phyloP scores from a whole-genome alignment of 2,113 vertebrate genomes.

The Colinus virginianus region DNA sequence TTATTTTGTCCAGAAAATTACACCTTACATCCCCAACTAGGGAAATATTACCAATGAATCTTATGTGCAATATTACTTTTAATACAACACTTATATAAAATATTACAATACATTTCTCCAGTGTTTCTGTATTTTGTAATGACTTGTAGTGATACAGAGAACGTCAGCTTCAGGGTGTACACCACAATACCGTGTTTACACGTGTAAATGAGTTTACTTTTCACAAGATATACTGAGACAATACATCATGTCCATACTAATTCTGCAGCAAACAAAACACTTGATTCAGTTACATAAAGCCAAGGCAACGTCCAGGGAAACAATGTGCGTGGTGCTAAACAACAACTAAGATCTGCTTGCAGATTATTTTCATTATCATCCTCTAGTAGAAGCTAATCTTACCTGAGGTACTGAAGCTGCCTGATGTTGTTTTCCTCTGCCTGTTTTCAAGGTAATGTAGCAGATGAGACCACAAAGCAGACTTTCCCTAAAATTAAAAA shows the following conservation, averaged over 20 bases:
- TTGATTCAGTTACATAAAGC: neutral
- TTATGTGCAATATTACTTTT: neutral
- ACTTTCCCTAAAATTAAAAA: slow-evolving; percentile 88
- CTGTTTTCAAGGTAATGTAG: slow-evolving; percentile 95
- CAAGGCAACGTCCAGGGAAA: neutral
- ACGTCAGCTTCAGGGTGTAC: neutral
- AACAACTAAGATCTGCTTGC: neutral
- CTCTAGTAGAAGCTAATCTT: neutral
- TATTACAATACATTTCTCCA: neutral
- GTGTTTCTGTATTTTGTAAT: neutral
- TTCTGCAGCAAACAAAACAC: neutral
- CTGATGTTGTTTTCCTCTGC: slow-evolving; percentile 90
- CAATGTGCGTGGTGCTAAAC: neutral
- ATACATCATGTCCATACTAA: neutral
- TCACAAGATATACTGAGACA: neutral
- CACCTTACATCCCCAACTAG: neutral
- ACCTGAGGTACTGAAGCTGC: slow-evolving; percentile 90
- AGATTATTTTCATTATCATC: neutral
- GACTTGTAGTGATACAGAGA: no score
- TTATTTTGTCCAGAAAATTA: neutral
- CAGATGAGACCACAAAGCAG: slow-evolving; percentile 97
- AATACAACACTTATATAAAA: neutral
- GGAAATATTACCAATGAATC: neutral
- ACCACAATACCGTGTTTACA: neutral
- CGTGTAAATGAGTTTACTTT: neutral